Conservation (phyloP, 2,797 vertebrate species). For the Arrhamphus sclerolepis region DNA sequence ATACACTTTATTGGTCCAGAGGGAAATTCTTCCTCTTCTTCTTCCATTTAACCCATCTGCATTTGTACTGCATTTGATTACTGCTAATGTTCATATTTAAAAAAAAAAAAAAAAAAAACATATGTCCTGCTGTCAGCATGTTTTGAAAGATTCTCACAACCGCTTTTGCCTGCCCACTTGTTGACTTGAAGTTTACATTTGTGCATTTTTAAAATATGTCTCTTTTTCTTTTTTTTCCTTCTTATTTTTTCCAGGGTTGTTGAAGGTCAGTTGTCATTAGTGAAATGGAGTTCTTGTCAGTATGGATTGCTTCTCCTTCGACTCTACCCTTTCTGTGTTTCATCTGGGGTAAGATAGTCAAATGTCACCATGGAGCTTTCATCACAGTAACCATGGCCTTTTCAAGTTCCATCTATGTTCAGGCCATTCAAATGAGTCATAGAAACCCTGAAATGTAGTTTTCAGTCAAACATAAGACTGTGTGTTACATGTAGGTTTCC, state of each 20-base stretch:
- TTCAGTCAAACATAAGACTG: constrained; percentile 18
- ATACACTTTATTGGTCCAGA: no score
- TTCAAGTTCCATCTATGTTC: constrained; percentile 43
- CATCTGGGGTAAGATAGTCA: constrained; percentile 73
- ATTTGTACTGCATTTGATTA: no score
- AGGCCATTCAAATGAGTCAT: constrained; percentile 21
- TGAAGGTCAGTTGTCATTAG: constrained; percentile 47
- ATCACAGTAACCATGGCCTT: constrained; percentile 51
- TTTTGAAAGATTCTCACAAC: background rate
- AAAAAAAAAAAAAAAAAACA: no score
- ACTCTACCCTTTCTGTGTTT: constrained; percentile 62
- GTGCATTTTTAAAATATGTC: constrained; percentile 5
- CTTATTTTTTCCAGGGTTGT: constrained; percentile 46
- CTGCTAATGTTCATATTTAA: no score
- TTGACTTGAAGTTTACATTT: background rate
- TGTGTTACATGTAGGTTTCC: constrained; percentile 3
- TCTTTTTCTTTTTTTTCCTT: constrained; percentile 8
- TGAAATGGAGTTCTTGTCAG: constrained; percentile 70
- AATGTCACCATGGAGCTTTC: constrained; percentile 46
- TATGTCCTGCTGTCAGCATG: no score
- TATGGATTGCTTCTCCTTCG: constrained; percentile 49
- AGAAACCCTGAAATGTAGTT: constrained; percentile 32
- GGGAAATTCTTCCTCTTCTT: no score
- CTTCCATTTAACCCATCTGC: no score
- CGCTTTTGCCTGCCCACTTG: background rate